Percentiles rank a stretch among this genome's conserved stretches.
These are phyloP conservation scores for Aurelia aurita DNA, from an alignment of 30 jellyfish, hydroid and myxozoan species.

Conservation along the genomic window DNA sequence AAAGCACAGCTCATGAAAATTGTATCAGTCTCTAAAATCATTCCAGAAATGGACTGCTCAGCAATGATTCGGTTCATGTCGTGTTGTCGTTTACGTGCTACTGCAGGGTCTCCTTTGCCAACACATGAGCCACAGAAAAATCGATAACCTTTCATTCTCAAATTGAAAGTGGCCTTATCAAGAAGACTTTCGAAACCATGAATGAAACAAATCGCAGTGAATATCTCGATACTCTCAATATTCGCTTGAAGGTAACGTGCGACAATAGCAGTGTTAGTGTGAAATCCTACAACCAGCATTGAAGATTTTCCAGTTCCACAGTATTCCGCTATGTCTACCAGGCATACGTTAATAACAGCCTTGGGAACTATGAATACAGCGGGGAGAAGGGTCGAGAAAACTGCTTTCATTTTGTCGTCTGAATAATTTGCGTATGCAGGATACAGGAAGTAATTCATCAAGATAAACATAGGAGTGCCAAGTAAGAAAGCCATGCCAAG, in stretches of 20 bases:
- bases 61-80: conserved; percentile 60
- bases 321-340: conserved; percentile 23
- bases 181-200: conserved; percentile 56
- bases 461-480: conserved; percentile 57
- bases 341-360: conserved; percentile 37
- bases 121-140: conserved; percentile 52
- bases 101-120: conserved; percentile 8
- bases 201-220: conserved; percentile 38
- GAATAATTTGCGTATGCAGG: conserved; percentile 45
- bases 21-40: conserved; percentile 59
- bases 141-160: conserved; percentile 26
- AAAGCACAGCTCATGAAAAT: conserved; percentile 62
- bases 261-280: conserved; percentile 25
- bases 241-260: conserved; percentile 61
- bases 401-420: conserved; percentile 42
- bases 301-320: conserved; percentile 26
- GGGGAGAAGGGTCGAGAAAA: conserved; percentile 53
- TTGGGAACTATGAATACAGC: conserved; percentile 51
- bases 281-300: conserved; percentile 54
- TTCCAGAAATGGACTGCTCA: conserved; percentile 58
- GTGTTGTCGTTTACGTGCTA: background rate
- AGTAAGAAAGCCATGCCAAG: conserved; percentile 47
- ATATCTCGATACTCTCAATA: conserved; percentile 18
- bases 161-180: conserved; percentile 41
- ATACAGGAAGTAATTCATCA: conserved; percentile 51